Base-by-base conservation (phyloP, 1,140 invertebrate genomes). In the Ooceraea biroi region DNA sequence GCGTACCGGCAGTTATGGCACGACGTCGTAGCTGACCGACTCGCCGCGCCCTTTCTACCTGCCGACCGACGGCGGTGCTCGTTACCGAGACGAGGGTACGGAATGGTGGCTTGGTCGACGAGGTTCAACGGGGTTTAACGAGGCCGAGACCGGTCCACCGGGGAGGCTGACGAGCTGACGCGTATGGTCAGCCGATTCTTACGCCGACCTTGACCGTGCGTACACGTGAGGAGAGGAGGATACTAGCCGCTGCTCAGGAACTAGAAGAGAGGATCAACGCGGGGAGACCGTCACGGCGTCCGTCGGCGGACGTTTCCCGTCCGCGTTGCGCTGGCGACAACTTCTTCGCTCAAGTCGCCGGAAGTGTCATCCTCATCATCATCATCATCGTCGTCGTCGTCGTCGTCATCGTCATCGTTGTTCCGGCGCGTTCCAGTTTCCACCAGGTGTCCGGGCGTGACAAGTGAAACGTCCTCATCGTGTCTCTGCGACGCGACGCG, bases 11-110 rank as follows among this genome's bases (percentile, higher is more conserved):
- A 92, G 92, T 73, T 94, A 94, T 7, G 36, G 36, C 84, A 88
- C 92, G 14, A 55, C 77, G 36, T 94, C 94, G 92, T 94, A 94
- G 93, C 93, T 94, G 84, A 68, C 78, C 69, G 80, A 78, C 69
- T 57, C 50, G 19, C 85, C 22, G 58, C 80, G 85, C 17, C 71
- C 76, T 76, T 74, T 65, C 48, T 58, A 69, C 19, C 57, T 61
- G 50, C 58, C 66, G 68, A 14, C 27, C 10, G 50, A 58, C 22
- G 46, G 60, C 19, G 36, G 30, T 22, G 55, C 48, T 48, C 36
- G 50, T 65, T 78, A 58, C 12, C 61, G n/a, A 22, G 60, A 82
- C 25, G 48, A 73, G 52, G 41, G 27, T 66, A 78, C 84, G 50
- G 55, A 73, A 69, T 77, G 78, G 71, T 71, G 60, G 71, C 50